Base-by-base conservation (phyloP, 2,888 invertebrate species). In the Himalopsyche anomala region DNA sequence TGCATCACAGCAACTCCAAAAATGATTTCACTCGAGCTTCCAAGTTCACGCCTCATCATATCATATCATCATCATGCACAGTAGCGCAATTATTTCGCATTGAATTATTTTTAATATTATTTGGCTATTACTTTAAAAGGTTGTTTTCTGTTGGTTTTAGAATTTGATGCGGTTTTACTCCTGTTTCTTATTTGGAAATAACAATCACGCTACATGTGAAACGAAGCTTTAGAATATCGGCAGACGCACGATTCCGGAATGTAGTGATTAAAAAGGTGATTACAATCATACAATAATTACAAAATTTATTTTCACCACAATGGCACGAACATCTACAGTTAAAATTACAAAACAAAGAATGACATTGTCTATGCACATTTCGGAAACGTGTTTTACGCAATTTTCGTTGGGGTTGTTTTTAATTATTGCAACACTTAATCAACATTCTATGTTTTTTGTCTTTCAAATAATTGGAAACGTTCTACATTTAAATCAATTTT, bases 101-200 rank as follows among this genome's bases (percentile, higher is more conserved):
- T 56, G 56, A n/a, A 19, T 82, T 56, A 42, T 56, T 55, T 82
- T 15, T 36, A 56, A 38, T 82, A 38, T 55, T 82, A 56, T 82
- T 45, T 45, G 36, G 12, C 83, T 45, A 69, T 74, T 84, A 54
- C 42, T 84, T 82, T 55, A 80, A 83, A 51, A 85, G 54, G 79
- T 74, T 88, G 82, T 88, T 84, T 87, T 87, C 83, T 88, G 83
- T 87, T 88, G 86, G 84, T 88, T 88, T 87, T 88, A 88, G 88
- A 88, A 85, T 88, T 88, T 82, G 87, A 87, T 80, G 88, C 88
- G 80, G 88, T 88, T 85, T 87, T 88, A 86, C 85, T 88, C 84
- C 87, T 88, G 85, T 87, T 88, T 86, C 86, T 88, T 79, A 88
- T 88, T 85, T 88, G 88, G 88, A 88, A 88, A 83, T 88, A 88